Conservation (phyloP, 2,888 invertebrate species). For the Calephelis perditalis region DNA sequence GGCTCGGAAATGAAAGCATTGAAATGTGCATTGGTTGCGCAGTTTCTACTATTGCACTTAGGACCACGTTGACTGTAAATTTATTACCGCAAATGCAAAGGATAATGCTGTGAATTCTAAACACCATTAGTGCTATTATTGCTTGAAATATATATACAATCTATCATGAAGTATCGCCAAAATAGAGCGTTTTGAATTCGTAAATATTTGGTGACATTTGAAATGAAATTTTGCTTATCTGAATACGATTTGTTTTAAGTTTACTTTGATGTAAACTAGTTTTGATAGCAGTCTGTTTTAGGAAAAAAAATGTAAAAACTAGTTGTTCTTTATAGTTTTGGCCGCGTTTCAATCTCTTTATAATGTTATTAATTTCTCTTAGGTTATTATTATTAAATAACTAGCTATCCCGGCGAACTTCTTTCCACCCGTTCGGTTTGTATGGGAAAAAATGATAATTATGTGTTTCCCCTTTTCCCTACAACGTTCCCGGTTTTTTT, state of each 20-base stretch:
- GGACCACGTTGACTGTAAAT: conserved; percentile 1
- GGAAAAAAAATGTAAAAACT: no score
- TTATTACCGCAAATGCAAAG: conserved; percentile 11
- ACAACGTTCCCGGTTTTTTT: no score
- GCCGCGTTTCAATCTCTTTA: no score
- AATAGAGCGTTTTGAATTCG: conserved; percentile 4
- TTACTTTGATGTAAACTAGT: not conserved
- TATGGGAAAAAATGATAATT: no score
- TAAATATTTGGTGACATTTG: not conserved
- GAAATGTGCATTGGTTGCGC: conserved; percentile 8
- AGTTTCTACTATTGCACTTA: conserved; percentile 9
- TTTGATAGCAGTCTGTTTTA: no score
- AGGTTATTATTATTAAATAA: no score
- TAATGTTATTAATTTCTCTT: no score
- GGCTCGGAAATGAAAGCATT: conserved; percentile 13
- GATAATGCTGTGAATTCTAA: conserved; percentile 4
- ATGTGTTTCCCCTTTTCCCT: no score
- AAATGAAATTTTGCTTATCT: not conserved
- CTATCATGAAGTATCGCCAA: not conserved
- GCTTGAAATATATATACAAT: conserved; percentile 11
- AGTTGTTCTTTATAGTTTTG: no score
- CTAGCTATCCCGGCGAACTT: no score
- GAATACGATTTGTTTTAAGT: not conserved
- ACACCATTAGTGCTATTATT: conserved; percentile 3
- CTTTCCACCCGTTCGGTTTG: no score